A percentile compares a stretch with the other conserved stretches of the same genome.
Evolutionary conservation across 2,888 invertebrate species (phyloP).

Genomic region (Plebejus anna): DNA sequence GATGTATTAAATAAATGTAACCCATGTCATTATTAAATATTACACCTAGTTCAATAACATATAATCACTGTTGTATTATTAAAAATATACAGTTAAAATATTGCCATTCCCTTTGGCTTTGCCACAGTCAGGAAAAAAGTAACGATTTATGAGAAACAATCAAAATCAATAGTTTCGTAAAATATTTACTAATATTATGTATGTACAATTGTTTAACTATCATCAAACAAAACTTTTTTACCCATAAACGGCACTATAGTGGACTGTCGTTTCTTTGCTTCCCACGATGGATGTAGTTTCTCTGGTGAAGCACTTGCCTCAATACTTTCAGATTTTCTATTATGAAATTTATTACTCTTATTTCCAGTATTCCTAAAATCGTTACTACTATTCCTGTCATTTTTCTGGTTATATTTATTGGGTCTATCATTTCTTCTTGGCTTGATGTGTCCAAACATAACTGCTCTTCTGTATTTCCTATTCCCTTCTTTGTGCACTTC

Average conservation of each 20-base stretch:
- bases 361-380: conserved; percentile 38
- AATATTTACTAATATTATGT: conserved; percentile 20
- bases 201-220: conserved; percentile 43
- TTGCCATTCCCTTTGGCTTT: not conserved
- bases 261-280: conserved; percentile 72
- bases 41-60: too few relatives aligned
- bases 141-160: not conserved
- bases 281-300: conserved; percentile 78
- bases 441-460: conserved; percentile 68
- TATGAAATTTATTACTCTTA: conserved; percentile 36
- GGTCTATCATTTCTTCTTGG: conserved; percentile 46
- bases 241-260: conserved; percentile 69
- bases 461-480: conserved; percentile 66
- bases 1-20: too few relatives aligned
- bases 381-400: conserved; percentile 29
- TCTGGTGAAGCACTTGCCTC: conserved; percentile 46
- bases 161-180: not conserved
- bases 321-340: conserved; percentile 33
- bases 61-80: too few relatives aligned
- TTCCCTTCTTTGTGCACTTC: conserved; percentile 66
- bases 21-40: too few relatives aligned
- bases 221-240: conserved; percentile 72
- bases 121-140: not conserved
- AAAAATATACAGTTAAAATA: too few relatives aligned
- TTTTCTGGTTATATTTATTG: conserved; percentile 20